Conservation (phyloP, 1,140 invertebrate genomes). For the Notospermus geniculatus region DNA sequence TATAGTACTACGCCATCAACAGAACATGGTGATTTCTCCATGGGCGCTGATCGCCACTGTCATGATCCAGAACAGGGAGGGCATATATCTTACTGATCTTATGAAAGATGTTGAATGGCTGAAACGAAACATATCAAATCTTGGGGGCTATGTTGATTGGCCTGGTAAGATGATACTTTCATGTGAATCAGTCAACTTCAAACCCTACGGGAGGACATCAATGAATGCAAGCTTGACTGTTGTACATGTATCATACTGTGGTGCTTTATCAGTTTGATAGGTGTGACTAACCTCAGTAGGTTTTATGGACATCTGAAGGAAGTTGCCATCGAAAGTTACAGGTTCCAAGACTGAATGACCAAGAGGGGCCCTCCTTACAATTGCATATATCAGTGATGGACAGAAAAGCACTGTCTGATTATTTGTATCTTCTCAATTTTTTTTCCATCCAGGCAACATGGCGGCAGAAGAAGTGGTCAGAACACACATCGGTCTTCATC, state of each 20-base stretch:
- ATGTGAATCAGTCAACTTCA: not conserved
- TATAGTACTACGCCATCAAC: slow-evolving; percentile 66
- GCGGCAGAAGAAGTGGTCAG: slow-evolving; percentile 43
- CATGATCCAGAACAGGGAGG: slow-evolving; percentile 55
- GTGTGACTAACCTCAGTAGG: no score
- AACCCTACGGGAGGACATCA: no score
- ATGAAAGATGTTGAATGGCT: slow-evolving; percentile 52
- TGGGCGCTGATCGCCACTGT: slow-evolving; percentile 74
- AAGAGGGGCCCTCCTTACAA: no score
- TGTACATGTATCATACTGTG: no score
- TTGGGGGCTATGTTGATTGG: slow-evolving; percentile 56
- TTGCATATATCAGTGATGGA: no score
- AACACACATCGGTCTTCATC: slow-evolving; percentile 40
- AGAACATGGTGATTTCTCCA: slow-evolving; percentile 68
- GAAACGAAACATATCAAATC: slow-evolving; percentile 49
- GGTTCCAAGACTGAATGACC: no score
- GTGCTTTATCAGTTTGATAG: no score
- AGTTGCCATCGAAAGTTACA: no score
- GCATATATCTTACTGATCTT: slow-evolving; percentile 43
- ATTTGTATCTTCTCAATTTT: not conserved
- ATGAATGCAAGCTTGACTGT: no score
- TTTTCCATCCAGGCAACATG: slow-evolving; percentile 36
- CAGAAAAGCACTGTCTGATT: no score
- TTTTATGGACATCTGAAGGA: no score
- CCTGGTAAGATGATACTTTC: slow-evolving; percentile 47